These are phyloP conservation scores for Tetramorium parvispinum DNA, from an alignment of 1,140 invertebrate genomes.

Conservation along the genomic window DNA sequence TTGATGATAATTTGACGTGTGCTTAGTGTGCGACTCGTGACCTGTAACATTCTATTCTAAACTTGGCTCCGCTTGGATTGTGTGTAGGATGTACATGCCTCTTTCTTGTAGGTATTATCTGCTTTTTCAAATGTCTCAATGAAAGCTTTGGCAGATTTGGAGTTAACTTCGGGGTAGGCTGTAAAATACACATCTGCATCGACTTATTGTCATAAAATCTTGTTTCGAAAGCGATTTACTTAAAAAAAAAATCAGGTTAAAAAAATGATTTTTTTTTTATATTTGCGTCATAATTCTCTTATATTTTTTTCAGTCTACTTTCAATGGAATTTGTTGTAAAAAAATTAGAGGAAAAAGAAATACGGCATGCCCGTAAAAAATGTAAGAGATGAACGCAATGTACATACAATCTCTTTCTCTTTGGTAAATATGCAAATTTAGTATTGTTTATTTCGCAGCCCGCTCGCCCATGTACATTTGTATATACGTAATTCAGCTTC, in stretches of 20 bases:
- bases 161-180: background rate
- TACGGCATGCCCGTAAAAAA: background rate
- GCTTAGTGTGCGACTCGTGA: background rate
- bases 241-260: background rate
- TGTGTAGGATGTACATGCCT: background rate
- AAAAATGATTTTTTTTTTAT: background rate
- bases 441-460: background rate
- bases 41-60: slow-evolving; percentile 2
- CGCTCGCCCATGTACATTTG: no score
- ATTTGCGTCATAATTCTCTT: background rate
- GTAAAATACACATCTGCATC: background rate
- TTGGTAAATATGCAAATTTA: slow-evolving; percentile 3
- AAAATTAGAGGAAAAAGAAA: background rate
- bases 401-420: background rate
- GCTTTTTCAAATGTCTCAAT: background rate
- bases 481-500: background rate
- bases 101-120: background rate
- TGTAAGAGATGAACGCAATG: background rate
- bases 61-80: background rate
- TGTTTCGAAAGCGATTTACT: background rate
- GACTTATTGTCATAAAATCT: background rate
- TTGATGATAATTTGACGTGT: background rate
- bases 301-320: background rate
- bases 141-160: background rate
- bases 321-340: background rate